phyloP scores from a whole-genome alignment of 2,797 vertebrate species.

The Triplophysa bombifrons region DNA sequence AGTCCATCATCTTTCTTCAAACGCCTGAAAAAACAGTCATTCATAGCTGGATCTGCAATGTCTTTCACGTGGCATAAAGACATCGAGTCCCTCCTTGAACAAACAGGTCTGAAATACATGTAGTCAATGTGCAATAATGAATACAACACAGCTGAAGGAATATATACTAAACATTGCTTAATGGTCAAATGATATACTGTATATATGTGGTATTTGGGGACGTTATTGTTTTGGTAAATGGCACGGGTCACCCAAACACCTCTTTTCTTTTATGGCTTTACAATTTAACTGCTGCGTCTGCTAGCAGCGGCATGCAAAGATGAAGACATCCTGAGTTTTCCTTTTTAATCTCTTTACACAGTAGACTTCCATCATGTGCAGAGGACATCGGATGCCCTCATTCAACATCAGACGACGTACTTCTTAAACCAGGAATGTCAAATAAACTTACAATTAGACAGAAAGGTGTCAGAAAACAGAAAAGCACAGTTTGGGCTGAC shows the following conservation, averaged over 20 bases:
- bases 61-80: slow-evolving; percentile 29
- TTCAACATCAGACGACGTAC: slow-evolving; percentile 27
- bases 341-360: slow-evolving; percentile 58
- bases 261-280: slow-evolving; percentile 56
- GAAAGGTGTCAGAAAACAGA: slow-evolving; percentile 3
- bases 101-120: slow-evolving; percentile 20
- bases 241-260: slow-evolving; percentile 29
- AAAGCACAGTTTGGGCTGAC: slow-evolving; percentile 43
- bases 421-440: slow-evolving; percentile 40
- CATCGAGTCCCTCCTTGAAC: slow-evolving; percentile 24
- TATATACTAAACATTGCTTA: slow-evolving; percentile 27
- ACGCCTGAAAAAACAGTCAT: not conserved
- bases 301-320: slow-evolving; percentile 44
- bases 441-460: slow-evolving; percentile 34
- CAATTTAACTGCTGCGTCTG: slow-evolving; percentile 57
- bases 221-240: slow-evolving; percentile 30
- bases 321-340: slow-evolving; percentile 56
- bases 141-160: slow-evolving; percentile 3
- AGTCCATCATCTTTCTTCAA: no score
- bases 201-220: not conserved
- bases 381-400: slow-evolving; percentile 18
- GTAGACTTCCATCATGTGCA: slow-evolving; percentile 45
- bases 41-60: slow-evolving; percentile 24
- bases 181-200: not conserved
- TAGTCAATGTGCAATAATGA: slow-evolving; percentile 37